These are phyloP conservation scores for Incurvaria masculella DNA, from an alignment of 2,888 invertebrate species.

Conservation along the genomic window DNA sequence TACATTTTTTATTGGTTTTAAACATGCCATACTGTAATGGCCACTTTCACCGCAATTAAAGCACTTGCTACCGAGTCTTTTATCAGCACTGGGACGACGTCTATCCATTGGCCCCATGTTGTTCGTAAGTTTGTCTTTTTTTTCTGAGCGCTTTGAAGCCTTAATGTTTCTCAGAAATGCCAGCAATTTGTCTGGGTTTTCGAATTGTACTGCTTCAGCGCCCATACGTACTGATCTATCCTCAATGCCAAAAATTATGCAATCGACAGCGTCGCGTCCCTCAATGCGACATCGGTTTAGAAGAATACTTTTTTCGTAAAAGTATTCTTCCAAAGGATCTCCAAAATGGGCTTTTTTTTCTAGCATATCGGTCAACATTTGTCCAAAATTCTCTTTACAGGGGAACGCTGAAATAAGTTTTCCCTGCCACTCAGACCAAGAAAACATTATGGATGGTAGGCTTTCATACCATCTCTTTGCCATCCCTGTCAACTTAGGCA, in stretches of 20 bases:
- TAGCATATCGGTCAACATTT: slow-evolving; percentile 17
- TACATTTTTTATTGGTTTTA: slow-evolving; percentile 6
- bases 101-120: no score
- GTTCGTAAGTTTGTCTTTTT: no score
- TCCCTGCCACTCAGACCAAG: slow-evolving; percentile 20
- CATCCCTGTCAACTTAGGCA: not conserved
- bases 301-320: slow-evolving; percentile 10
- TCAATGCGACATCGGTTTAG: slow-evolving; percentile 11
- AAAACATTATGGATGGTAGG: slow-evolving; percentile 13
- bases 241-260: slow-evolving; percentile 10
- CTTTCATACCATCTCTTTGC: slow-evolving; percentile 10
- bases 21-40: slow-evolving; percentile 3
- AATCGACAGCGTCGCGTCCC: slow-evolving; percentile 11
- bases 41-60: slow-evolving; percentile 7
- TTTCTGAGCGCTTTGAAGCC: no score
- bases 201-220: slow-evolving; percentile 7
- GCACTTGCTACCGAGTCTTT: no score
- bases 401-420: slow-evolving; percentile 18
- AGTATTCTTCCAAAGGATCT: slow-evolving; percentile 15
- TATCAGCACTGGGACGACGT: no score
- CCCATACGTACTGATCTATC: slow-evolving; percentile 7
- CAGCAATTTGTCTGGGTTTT: slow-evolving; percentile 1
- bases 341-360: slow-evolving; percentile 11
- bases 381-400: slow-evolving; percentile 18
- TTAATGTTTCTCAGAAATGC: not conserved